Base-by-base conservation (phyloP, 2,113 vertebrate genomes). In the Numida meleagris region DNA sequence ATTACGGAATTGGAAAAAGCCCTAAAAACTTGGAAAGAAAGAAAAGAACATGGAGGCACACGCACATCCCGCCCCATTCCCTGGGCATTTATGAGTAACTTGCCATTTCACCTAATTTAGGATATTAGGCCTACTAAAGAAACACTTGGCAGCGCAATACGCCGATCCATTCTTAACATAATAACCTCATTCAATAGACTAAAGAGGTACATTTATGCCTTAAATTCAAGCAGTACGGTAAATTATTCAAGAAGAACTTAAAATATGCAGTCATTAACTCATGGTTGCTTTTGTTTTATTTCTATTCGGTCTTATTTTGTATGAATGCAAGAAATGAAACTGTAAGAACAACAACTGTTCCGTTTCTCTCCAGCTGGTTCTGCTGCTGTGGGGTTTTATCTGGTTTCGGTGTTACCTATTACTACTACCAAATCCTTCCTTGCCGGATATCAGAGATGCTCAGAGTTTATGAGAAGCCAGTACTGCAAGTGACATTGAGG, bases 161-260 rank as follows among this genome's bases (percentile, higher is more conserved):
- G 4, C 63, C 74, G 95, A 95, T 89, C 95, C 68, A 91, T 89
- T 95, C 89, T 94, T 96, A 92, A 95, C 71, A 79, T 92, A 96
- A 96, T 82, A 92, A 94, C 89, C 73, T 90, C 77, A 82, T 76
- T 94, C 71, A 94, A 59, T 14, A 89, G 74, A 93, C 94, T 96
- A 93, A 93, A 91, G 84, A 82, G 70, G 62, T 65, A 74, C 53
- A 58, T 76, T 92, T 93, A 87, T 89, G 89, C 75, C 82, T 93
- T 50, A 18, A 92, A 95, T 92, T 78, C 65, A 45, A 92, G 59
- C 55, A 40, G 50, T 55, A 66, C 81, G 70, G 45, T 92, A 95
- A 92, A 93, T 96, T 89, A 92, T 75, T 94, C 73, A 92, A 82
- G 73, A 92, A 95, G 62, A 82, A 91, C 74, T 79, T 89, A 70